Evolutionary conservation across 1,140 invertebrate species (phyloP).

Genomic region (Leptoteleia sp.): DNA sequence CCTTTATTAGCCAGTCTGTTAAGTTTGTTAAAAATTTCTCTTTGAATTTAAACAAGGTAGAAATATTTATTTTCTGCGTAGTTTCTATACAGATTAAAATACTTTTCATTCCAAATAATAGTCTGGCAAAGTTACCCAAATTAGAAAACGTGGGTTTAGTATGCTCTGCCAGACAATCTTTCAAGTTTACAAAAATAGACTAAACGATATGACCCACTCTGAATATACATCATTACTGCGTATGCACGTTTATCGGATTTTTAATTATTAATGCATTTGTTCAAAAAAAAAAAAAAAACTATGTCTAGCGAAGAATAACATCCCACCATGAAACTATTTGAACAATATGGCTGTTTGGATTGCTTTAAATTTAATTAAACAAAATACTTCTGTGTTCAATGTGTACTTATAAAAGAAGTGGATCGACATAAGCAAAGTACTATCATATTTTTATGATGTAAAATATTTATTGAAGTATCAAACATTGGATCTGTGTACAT

Average conservation of each 20-base stretch:
- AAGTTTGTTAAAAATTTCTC: too few relatives aligned
- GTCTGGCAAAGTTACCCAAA: constrained; percentile 71
- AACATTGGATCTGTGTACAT: too few relatives aligned
- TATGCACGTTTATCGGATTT: constrained; percentile 51
- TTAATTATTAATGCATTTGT: constrained; percentile 38
- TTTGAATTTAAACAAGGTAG: too few relatives aligned
- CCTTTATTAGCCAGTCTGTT: too few relatives aligned
- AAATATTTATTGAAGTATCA: too few relatives aligned
- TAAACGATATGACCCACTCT: constrained; percentile 72
- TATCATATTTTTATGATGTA: background rate
- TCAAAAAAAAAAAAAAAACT: too few relatives aligned
- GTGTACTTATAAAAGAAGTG: too few relatives aligned
- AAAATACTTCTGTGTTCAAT: too few relatives aligned
- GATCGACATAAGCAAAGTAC: background rate
- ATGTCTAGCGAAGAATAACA: background rate
- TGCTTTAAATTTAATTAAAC: too few relatives aligned
- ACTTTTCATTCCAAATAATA: constrained; percentile 63
- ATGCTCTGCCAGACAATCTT: constrained; percentile 69
- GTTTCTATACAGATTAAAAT: constrained; percentile 19
- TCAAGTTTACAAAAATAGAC: constrained; percentile 77
- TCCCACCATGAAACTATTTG: too few relatives aligned
- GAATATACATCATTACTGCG: constrained; percentile 71
- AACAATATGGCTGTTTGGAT: background rate
- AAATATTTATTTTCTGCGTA: constrained; percentile 9
- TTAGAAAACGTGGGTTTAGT: constrained; percentile 71